A percentile compares a stretch with the other conserved stretches of the same genome.
Conservation (phyloP, 2,113 vertebrate genomes). For the Nothobranchius kuhntae region DNA sequence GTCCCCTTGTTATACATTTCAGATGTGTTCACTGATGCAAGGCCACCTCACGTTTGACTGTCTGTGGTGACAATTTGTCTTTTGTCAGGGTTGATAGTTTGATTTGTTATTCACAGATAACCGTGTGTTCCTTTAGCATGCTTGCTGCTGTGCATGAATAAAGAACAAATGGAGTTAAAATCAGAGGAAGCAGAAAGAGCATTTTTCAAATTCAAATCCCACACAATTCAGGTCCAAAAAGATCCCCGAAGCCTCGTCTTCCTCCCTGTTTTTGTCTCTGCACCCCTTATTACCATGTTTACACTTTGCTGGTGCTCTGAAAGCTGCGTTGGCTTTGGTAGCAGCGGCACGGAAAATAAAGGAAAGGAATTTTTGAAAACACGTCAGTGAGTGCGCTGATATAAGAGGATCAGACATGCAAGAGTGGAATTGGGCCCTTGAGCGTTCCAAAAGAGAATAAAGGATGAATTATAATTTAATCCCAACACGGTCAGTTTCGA, state of each 20-base stretch:
- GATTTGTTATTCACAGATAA: slow-evolving; percentile 32
- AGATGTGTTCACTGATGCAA: slow-evolving; percentile 26
- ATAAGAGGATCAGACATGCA: slow-evolving; percentile 80
- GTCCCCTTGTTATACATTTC: slow-evolving; percentile 21
- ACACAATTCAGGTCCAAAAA: slow-evolving; percentile 23
- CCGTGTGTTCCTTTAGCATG: slow-evolving; percentile 23
- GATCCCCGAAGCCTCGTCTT: slow-evolving; percentile 7
- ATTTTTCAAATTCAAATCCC: slow-evolving; percentile 18
- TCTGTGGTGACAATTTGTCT: slow-evolving; percentile 7
- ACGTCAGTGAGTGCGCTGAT: slow-evolving; percentile 56
- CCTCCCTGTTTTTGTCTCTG: slow-evolving; percentile 15
- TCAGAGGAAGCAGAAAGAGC: background rate
- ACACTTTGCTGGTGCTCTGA: slow-evolving; percentile 53
- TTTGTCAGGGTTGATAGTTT: background rate
- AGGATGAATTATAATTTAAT: slow-evolving; percentile 74
- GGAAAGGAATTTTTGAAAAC: slow-evolving; percentile 60
- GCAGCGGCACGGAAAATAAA: slow-evolving; percentile 45
- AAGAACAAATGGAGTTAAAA: background rate
- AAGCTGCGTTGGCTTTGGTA: slow-evolving; percentile 44
- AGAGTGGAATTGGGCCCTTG: slow-evolving; percentile 70
- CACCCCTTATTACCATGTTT: slow-evolving; percentile 62
- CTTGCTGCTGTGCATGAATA: slow-evolving; percentile 9
- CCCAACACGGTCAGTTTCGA: slow-evolving; percentile 58
- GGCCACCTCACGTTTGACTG: slow-evolving; percentile 3
- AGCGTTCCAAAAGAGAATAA: slow-evolving; percentile 71